These are phyloP conservation scores for Enteromius anoplus DNA, from an alignment of 2,797 vertebrate genomes.

Conservation along the genomic window DNA sequence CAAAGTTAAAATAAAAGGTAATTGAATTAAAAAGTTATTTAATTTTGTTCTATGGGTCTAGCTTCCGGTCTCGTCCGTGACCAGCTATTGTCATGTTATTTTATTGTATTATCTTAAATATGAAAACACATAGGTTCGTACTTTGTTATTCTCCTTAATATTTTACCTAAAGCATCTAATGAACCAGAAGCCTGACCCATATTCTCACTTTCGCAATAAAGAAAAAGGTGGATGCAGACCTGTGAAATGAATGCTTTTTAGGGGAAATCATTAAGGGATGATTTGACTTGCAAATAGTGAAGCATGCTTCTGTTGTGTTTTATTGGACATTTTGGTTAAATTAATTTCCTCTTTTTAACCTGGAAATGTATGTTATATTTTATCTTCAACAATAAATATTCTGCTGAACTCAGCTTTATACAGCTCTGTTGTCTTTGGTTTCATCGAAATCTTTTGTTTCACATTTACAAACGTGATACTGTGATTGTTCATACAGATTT, in stretches of 20 bases:
- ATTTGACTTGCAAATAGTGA: slow-evolving; percentile 28
- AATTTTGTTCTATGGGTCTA: too few species aligned
- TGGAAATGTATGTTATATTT: background rate
- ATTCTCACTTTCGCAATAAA: too few species aligned
- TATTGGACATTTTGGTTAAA: background rate
- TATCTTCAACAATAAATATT: slow-evolving; percentile 1
- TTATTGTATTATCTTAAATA: too few species aligned
- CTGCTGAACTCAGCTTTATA: slow-evolving; percentile 3
- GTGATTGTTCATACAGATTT: slow-evolving; percentile 61
- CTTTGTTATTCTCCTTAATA: too few species aligned
- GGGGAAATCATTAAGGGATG: background rate
- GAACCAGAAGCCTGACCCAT: too few species aligned
- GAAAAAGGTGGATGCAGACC: background rate
- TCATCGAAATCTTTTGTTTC: background rate
- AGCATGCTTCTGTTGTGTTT: background rate
- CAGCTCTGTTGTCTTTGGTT: background rate
- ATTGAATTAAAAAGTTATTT: background rate
- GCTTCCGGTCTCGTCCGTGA: too few species aligned
- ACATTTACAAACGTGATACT: background rate
- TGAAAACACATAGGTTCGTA: too few species aligned
- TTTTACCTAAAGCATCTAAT: too few species aligned
- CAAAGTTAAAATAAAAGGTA: slow-evolving; percentile 69
- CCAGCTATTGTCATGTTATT: too few species aligned
- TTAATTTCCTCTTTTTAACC: background rate
- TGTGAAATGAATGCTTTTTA: background rate